Evolutionary conservation across 2,113 vertebrate genomes (phyloP).

Genomic region (Tonatia bakeri): DNA sequence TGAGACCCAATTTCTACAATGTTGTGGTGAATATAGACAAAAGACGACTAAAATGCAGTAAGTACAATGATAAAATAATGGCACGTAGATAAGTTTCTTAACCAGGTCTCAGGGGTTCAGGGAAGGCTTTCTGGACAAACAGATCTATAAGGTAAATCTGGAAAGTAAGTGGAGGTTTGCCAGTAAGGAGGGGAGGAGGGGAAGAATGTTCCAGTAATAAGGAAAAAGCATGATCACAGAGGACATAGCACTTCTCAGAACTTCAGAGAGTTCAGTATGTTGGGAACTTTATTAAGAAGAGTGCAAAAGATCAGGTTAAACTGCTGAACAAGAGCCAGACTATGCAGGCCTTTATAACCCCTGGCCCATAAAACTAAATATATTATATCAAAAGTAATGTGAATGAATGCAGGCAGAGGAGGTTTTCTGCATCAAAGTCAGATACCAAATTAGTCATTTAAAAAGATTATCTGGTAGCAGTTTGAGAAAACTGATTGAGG

Average conservation of each 20-base stretch:
- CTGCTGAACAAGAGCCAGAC: not conserved
- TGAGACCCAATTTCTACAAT: not conserved
- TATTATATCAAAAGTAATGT: not conserved
- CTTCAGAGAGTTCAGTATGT: not conserved
- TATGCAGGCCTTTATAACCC: not conserved
- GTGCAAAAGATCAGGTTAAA: not conserved
- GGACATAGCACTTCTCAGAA: not conserved
- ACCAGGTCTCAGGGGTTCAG: not conserved
- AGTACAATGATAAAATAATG: not conserved
- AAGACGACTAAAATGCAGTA: not conserved
- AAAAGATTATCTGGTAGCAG: not conserved
- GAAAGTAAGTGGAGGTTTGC: not conserved
- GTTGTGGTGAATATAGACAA: not conserved
- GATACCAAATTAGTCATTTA: not conserved
- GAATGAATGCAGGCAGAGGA: not conserved
- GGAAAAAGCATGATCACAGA: not conserved
- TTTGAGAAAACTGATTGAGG: not conserved
- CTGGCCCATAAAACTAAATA: not conserved
- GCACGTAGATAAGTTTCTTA: not conserved
- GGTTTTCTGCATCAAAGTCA: not conserved
- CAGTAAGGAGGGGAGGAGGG: not conserved
- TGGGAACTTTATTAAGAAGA: not conserved
- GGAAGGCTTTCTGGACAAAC: not conserved
- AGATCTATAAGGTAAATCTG: not conserved
- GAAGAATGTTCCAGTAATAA: not conserved